phyloP scores from a whole-genome alignment of 2,113 vertebrate species.

The Chaetodon trifascialis region DNA sequence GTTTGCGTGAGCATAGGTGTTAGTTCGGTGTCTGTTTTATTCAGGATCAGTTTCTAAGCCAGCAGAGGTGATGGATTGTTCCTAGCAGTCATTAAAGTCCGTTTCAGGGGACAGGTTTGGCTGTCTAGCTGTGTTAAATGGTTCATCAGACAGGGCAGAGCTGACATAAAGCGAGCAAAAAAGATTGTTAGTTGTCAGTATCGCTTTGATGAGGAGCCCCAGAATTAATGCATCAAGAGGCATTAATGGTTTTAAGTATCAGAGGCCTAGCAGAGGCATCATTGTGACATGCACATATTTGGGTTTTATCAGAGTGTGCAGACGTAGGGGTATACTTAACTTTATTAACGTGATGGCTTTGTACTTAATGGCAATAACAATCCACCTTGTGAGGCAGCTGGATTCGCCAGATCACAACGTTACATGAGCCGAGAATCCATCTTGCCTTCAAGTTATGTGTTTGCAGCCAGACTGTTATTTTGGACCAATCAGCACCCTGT shows the following conservation, averaged over 20 bases:
- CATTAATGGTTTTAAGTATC: slow-evolving; percentile 1
- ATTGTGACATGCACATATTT: background rate
- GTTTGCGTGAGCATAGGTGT: background rate
- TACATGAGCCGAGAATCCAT: too few species aligned
- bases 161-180: slow-evolving; percentile 40
- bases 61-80: slow-evolving; percentile 54
- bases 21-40: slow-evolving; percentile 34
- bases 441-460: too few species aligned
- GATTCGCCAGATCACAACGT: too few species aligned
- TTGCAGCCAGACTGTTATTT: too few species aligned
- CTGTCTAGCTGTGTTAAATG: slow-evolving; percentile 66
- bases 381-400: too few species aligned
- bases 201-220: slow-evolving; percentile 60
- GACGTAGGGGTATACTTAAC: background rate
- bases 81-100: slow-evolving; percentile 57
- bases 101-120: slow-evolving; percentile 62
- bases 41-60: slow-evolving; percentile 48
- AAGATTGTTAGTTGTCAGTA: slow-evolving; percentile 62
- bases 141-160: slow-evolving; percentile 57
- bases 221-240: slow-evolving; percentile 38
- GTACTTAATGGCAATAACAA: background rate
- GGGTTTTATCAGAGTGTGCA: background rate
- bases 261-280: background rate
- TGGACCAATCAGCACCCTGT: too few species aligned
- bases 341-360: slow-evolving; percentile 4